Evolutionary conservation across 2,888 invertebrate genomes (phyloP), one percentile per base, ranked within the genome.

Genomic region (Standfussiana lucernea): DNA sequence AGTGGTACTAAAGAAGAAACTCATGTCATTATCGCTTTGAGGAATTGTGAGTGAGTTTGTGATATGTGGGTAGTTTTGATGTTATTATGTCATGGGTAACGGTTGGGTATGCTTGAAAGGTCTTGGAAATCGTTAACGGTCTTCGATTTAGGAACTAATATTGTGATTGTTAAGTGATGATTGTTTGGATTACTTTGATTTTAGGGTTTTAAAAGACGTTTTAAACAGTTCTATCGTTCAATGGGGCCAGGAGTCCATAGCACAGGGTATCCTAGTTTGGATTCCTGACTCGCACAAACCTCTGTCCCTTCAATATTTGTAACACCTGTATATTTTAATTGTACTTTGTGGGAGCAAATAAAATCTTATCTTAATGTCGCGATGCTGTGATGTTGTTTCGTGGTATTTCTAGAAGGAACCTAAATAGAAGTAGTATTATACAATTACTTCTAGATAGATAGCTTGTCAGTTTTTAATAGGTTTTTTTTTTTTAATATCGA

Each of bases 11-110:
- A 15, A 42, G n/a, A 68, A 59, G 62, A 70, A 79, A 80, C 35
- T 71, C 35, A 21, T 32, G 10, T 18, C 10, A 15, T 64, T 68
- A 42, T 71, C 67, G 67, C 73, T 72, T 70, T 73, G 24, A 10
- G 24, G 24, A 67, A 10, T 40, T 28, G 10, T 18, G 50, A 40
- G 32, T 32, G 21, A 37, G 28, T 68, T 7, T 32, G 15, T 50
- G 21, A 47, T 47, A 15, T 47, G 53, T 40, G 53, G 56, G 35
- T 50, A 72, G 47, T 64, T 61, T 24, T 59, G 67, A 42, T 15
- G 40, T 32, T n/a, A 0, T 8, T 24, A 13, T 42, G 15, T 64
- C 32, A 10, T 50, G 6, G n/a, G 11, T 4, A 72, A 67, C 73
- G 37, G 13, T 56, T 67, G 72, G 6, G 62, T 68, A 68, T 15